Percentiles rank a stretch among this genome's conserved stretches.
Evolutionary conservation across 2,888 invertebrate species (phyloP).

Genomic region (Stenolophus ochropezus): DNA sequence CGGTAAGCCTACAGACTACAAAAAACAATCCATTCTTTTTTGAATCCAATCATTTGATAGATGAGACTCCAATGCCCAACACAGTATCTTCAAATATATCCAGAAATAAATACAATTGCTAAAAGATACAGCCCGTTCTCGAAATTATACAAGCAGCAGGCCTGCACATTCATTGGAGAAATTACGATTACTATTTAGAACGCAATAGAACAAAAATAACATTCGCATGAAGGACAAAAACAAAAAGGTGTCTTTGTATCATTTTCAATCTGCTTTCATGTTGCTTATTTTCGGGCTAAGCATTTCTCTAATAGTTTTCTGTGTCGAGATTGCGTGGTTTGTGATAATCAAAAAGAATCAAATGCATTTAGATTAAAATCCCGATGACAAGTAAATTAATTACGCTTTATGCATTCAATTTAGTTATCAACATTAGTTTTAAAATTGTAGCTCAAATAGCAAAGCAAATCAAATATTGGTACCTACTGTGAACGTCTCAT

Average conservation of each 20-base stretch:
- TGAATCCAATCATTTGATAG: conserved; percentile 45
- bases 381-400: not conserved
- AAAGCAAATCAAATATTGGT: not conserved
- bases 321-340: conserved; percentile 39
- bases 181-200: conserved; percentile 43
- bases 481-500: no score
- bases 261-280: conserved; percentile 52
- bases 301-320: conserved; percentile 37
- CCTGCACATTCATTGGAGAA: conserved; percentile 44
- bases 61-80: conserved; percentile 42
- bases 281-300: conserved; percentile 21
- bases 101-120: conserved; percentile 37
- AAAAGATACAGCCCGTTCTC: conserved; percentile 21
- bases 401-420: not conserved
- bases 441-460: not conserved
- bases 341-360: conserved; percentile 13
- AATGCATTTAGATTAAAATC: not conserved
- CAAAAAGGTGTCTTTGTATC: conserved; percentile 39
- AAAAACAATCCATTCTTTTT: not conserved
- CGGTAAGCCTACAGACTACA: conserved; percentile 19
- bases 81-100: conserved; percentile 50
- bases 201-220: not conserved
- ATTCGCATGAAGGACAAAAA: not conserved
- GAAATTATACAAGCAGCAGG: conserved; percentile 54
- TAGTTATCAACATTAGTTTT: not conserved